Evolutionary conservation across 2,888 invertebrate species (phyloP), one percentile per base, ranked within the genome.

Genomic region (Biston betularia): DNA sequence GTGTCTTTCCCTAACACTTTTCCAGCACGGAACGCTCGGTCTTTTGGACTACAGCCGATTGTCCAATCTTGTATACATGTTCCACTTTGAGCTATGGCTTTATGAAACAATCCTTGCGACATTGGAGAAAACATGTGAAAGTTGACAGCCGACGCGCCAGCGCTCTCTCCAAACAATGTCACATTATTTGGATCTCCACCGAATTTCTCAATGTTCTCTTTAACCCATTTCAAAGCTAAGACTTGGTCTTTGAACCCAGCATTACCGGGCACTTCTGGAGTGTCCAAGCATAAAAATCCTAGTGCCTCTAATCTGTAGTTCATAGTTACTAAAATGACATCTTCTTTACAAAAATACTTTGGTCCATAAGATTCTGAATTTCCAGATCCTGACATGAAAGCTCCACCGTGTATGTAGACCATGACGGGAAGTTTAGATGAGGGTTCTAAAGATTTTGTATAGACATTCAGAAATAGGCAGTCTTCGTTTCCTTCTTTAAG

Each of bases 341-440:
- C 84, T 59, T 92, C 86, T 63, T 83, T 82, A 60, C 93, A 77
- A 7, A 93, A 74, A 63, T 85, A 87, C 63, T 89, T 84, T 6
- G 92, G 90, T 1, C 92, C 90, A 38, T 85, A 86, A 0, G 77
- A 69, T 0, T 85, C 82, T 5, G 82, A 74, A 56, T 90, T 77
- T 14, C 90, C 90, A 0, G 88, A 87, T 2, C 92, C 92, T 14
- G 83, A 83, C 66, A 83, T 76, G 62, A 82, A 92, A 9, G 81
- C 86, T 4, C 93, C 93, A 2, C 92, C 92, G 61, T 93, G 90
- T 45, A 93, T 84, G 73, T 83, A 93, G 0, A 94, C 86, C 84
- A 93, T 87, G 1, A 93, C 93, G 0, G 92, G 90, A 14, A 55
- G 44, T 53, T 68, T 74, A 0, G 58, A 55, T 0, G 63, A 54